Percentiles rank a stretch among this genome's conserved stretches.
Conservation (phyloP, 2,888 invertebrate genomes). For the Sipunculus nudus region DNA sequence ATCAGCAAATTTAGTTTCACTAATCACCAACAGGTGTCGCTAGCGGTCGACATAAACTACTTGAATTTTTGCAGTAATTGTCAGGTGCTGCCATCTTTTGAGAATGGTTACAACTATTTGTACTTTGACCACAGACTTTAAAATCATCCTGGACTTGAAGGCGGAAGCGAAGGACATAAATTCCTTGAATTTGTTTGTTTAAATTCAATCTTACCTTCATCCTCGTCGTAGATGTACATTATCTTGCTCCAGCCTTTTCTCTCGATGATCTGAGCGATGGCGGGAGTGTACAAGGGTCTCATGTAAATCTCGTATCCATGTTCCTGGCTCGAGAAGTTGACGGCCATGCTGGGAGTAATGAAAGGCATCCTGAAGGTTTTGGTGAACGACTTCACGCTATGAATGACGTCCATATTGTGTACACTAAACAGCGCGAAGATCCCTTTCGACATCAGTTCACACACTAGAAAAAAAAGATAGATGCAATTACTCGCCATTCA, state of each 20-base stretch:
- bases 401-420: conserved; percentile 50
- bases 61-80: no score
- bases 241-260: conserved; percentile 91
- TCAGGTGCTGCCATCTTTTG: no score
- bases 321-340: conserved; percentile 41
- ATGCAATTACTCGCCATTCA: no score
- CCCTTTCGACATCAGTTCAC: conserved; percentile 48
- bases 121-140: not conserved
- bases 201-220: conserved; percentile 65
- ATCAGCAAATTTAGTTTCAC: no score
- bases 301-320: conserved; percentile 69
- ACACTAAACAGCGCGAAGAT: conserved; percentile 54
- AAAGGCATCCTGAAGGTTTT: conserved; percentile 58
- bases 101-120: no score
- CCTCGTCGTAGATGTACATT: conserved; percentile 89
- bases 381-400: conserved; percentile 58
- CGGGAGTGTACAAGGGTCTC: conserved; percentile 94
- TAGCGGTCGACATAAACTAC: no score
- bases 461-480: conserved; percentile 52
- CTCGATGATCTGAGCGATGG: conserved; percentile 92
- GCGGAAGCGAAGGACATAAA: no score
- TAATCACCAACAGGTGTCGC: no score
- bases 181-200: no score
- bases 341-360: conserved; percentile 52
- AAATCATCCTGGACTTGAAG: no score